phyloP scores from a whole-genome alignment of 2,113 vertebrate genomes.

The Tychaedon coryphoeus region DNA sequence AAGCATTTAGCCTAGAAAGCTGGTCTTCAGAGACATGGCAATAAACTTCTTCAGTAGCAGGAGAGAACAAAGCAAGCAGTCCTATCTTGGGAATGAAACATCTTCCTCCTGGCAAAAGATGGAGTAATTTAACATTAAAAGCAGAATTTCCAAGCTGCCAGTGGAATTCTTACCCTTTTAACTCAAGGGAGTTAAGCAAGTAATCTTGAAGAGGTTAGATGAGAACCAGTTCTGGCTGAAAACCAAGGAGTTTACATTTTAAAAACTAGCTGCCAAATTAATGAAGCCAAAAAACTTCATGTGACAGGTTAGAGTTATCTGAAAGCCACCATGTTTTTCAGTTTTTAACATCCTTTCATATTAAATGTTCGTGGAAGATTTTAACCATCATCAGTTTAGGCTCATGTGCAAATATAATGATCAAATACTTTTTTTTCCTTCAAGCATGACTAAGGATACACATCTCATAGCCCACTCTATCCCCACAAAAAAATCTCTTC shows the following conservation, averaged over 20 bases:
- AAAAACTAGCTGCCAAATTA: background rate
- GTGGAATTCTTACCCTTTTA: background rate
- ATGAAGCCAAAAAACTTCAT: background rate
- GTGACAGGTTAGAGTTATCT: background rate
- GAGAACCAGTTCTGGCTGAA: background rate
- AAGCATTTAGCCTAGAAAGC: background rate
- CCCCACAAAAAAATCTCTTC: background rate
- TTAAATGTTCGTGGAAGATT: background rate
- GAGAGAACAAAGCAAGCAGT: background rate
- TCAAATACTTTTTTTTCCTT: background rate
- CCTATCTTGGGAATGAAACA: background rate
- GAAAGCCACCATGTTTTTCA: background rate
- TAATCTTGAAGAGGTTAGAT: background rate
- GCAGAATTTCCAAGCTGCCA: background rate
- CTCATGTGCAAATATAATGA: fast-evolving
- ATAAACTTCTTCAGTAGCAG: background rate
- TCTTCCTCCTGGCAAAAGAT: background rate
- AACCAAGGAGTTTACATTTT: background rate
- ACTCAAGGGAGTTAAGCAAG: background rate
- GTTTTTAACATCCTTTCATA: background rate
- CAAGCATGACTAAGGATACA: background rate
- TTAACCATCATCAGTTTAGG: background rate
- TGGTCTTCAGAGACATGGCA: background rate
- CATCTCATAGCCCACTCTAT: background rate
- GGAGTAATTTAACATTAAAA: background rate